Base-by-base conservation (phyloP, 2,113 vertebrate species). In the Gopherus evgoodei region DNA sequence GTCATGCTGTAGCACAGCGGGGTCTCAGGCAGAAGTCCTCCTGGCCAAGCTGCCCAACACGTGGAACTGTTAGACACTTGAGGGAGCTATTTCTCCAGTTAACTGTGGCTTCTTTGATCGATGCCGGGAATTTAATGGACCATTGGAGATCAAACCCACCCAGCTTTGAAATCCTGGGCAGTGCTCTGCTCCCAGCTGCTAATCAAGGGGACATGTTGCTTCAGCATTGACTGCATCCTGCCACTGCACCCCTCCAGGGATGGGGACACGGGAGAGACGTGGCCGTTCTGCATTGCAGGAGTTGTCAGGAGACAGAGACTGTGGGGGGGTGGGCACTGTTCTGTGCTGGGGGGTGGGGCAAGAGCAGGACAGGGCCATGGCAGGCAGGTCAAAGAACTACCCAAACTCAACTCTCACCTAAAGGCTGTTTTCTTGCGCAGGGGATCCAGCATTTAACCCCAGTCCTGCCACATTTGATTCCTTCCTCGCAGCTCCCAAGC, bases 221-320 rank as follows among this genome's bases (percentile, higher is more conserved):
- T 91, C 44, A 72, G 17, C 62, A 92, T 57, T 84, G 35, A 21
- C 53, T 78, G 49, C 35, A 90, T 83, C 83, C 88, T 49, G 0
- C 75, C 7, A 6, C 12, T 27, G 21, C 21, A 3, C 9, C 38
- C 21, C 69, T 75, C 17, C 21, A 21, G 29, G 16, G 5, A 59
- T 86, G 53, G 53, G 62, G 35, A 1, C 27, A 52, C 14, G 83
- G 50, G 54, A 54, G 81, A 84, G 89, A 50, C 0, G 0, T 4
- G 6, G 42, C 5, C 3, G 10, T 31, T 86, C 49, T n/a, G 7
- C 0, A 0, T 56, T 57, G 78, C 9, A 52, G 35, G 19, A 83
- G 10, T 21, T 2, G 2, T 29, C 38, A 21, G 31, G 80, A 29
- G 35, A 21, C 22, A 50, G 35, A 35, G 53, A 69, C 56, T 50